Conservation (phyloP, 2,797 vertebrate species). For the Spheniscus humboldti region DNA sequence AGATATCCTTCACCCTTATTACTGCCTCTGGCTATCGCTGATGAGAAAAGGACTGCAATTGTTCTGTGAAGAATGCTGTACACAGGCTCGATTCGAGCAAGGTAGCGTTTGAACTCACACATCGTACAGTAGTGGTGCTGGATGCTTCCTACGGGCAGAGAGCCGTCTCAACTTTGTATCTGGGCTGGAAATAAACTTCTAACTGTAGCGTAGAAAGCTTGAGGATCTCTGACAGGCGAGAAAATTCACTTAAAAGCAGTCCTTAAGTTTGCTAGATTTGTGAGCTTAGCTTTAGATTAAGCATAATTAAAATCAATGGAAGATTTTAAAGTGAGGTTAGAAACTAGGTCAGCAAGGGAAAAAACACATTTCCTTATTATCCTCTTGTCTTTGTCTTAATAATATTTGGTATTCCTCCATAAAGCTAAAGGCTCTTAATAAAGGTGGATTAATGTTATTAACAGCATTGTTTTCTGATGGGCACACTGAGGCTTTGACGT, state of each 20-base stretch:
- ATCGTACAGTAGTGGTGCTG: neutral
- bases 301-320: conserved; percentile 47
- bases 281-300: conserved; percentile 51
- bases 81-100: conserved; percentile 44
- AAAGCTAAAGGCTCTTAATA: conserved; percentile 20
- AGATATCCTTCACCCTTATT: conserved; percentile 80
- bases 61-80: conserved; percentile 61
- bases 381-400: conserved; percentile 32
- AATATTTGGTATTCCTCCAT: neutral
- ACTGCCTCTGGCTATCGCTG: conserved; percentile 78
- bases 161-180: neutral
- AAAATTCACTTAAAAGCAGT: conserved; percentile 43
- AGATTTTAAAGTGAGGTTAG: conserved; percentile 47
- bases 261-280: conserved; percentile 49
- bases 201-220: neutral
- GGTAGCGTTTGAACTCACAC: neutral
- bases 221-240: neutral
- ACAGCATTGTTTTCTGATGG: conserved; percentile 7
- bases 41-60: conserved; percentile 69
- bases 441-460: conserved; percentile 51
- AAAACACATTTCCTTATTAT: conserved; percentile 38
- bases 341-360: conserved; percentile 47
- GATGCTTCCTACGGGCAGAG: neutral
- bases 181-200: conserved; percentile 9
- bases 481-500: neutral